Evolutionary conservation across 2,113 vertebrate species (phyloP).

Genomic region (Pontoporia blainvillei): DNA sequence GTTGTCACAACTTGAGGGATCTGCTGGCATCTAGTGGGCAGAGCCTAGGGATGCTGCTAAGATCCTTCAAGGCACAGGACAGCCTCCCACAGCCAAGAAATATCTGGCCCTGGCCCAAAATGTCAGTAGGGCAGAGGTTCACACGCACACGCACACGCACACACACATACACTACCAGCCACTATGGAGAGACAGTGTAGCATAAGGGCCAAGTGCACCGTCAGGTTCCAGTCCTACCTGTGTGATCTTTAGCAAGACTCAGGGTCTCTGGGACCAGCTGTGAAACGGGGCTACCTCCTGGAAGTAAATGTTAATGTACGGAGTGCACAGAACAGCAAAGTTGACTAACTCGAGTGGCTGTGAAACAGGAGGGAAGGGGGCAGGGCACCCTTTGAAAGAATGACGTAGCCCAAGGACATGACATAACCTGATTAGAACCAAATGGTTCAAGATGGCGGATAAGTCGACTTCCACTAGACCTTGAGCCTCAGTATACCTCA

Average conservation of each 20-base stretch:
- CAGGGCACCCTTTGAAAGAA: too few species aligned
- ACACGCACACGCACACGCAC: too few species aligned
- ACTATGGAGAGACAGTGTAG: not conserved
- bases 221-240: not conserved
- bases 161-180: not conserved
- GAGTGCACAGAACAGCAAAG: not conserved
- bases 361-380: too few species aligned
- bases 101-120: not conserved
- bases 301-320: fast-evolving
- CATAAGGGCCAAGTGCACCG: not conserved
- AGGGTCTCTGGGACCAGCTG: not conserved
- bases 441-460: too few species aligned
- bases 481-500: too few species aligned
- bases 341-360: fast-evolving
- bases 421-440: too few species aligned
- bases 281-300: fast-evolving
- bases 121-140: not conserved
- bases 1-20: not conserved
- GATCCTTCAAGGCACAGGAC: not conserved
- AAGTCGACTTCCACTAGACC: too few species aligned
- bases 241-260: not conserved
- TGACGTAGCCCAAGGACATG: too few species aligned
- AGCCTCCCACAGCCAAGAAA: not conserved
- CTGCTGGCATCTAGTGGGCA: not conserved
- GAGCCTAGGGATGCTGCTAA: not conserved